Percentiles rank a stretch among this genome's conserved stretches.
phyloP scores from a whole-genome alignment of 23 tunicate species.

The Phallusia fumigata region DNA sequence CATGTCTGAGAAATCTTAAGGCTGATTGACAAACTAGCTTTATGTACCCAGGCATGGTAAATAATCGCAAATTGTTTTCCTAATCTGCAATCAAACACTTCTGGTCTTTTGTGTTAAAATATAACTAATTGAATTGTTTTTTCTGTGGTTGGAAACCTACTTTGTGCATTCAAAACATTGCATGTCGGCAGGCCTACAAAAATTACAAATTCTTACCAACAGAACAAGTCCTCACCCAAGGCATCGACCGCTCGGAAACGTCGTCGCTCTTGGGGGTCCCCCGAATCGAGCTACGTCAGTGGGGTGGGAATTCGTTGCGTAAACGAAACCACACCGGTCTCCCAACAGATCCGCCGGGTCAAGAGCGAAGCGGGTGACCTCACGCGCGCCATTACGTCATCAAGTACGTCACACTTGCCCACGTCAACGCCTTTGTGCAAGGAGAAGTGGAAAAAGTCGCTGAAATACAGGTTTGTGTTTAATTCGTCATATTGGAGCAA shows the following conservation, averaged over 20 bases:
- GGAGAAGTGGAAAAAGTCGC: constrained; percentile 42
- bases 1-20: no score
- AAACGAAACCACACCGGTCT: constrained; percentile 38
- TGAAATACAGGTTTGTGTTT: neutral
- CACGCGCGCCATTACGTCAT: neutral
- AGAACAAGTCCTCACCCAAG: constrained; percentile 13
- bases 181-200: no score
- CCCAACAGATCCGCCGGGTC: constrained; percentile 37
- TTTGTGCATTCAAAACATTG: no score
- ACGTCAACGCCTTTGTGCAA: constrained; percentile 53
- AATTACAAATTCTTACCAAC: no score
- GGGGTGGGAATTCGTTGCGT: constrained; percentile 1
- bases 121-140: no score
- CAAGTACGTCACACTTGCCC: constrained; percentile 13
- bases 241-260: constrained; percentile 27
- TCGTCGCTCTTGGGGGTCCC: constrained; percentile 71
- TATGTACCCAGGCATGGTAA: no score
- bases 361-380: constrained; percentile 45
- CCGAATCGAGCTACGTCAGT: constrained; percentile 33
- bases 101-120: no score
- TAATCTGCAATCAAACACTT: no score
- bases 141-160: no score
- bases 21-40: no score
- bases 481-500: no score
- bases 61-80: no score